Percentiles rank a stretch among this genome's conserved stretches.
Conservation (phyloP, 2,113 vertebrate species). For the Pituophis catenifer region DNA sequence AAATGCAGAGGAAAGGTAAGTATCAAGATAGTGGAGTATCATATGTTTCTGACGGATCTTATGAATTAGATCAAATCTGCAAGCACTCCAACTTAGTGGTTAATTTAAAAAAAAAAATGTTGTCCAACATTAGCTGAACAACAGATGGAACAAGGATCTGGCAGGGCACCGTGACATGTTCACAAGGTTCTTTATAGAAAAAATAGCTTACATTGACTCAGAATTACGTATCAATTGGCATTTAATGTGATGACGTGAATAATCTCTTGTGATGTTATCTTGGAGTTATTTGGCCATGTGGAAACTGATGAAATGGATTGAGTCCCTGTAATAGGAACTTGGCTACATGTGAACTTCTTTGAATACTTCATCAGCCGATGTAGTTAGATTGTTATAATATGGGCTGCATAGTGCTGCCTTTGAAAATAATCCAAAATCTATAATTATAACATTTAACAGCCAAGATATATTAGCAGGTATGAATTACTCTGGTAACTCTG, state of each 20-base stretch:
- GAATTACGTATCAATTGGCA: not conserved
- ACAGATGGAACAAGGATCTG: not conserved
- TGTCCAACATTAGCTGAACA: not conserved
- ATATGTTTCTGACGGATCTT: not conserved
- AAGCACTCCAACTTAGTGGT: not conserved
- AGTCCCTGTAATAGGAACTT: not conserved
- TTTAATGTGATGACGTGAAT: not conserved
- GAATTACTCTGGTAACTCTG: not conserved
- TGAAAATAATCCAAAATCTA: not conserved
- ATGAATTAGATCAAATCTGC: not conserved
- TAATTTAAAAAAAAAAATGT: not conserved
- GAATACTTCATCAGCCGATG: not conserved
- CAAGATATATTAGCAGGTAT: not conserved
- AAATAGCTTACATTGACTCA: not conserved
- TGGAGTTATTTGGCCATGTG: not conserved
- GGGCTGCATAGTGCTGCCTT: not conserved
- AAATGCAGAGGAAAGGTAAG: constrained; percentile 97
- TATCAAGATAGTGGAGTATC: not conserved
- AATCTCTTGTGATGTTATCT: not conserved
- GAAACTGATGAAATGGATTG: not conserved
- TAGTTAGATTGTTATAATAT: not conserved
- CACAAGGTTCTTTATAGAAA: not conserved
- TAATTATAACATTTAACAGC: not conserved
- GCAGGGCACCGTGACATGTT: not conserved
- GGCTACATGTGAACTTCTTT: not conserved